These are phyloP conservation scores for Gymnocheta viridis DNA, from an alignment of 2,888 invertebrate genomes.

Conservation along the genomic window DNA sequence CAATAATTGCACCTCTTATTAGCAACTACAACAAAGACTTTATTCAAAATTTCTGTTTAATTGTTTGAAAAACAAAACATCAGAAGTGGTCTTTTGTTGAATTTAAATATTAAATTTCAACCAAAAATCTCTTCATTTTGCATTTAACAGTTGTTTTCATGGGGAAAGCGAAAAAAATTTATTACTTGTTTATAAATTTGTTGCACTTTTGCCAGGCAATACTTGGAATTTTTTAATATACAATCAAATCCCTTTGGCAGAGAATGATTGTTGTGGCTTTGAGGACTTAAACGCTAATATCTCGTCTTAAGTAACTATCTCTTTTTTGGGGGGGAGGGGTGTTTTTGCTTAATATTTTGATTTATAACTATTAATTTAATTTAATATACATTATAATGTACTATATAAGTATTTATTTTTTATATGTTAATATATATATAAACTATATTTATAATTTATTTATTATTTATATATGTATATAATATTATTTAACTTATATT, in stretches of 20 bases:
- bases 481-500: constrained; percentile 56
- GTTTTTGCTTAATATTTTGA: constrained; percentile 35
- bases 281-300: constrained; percentile 61
- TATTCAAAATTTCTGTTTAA: constrained; percentile 53
- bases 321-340: constrained; percentile 46
- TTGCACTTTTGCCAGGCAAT: constrained; percentile 32
- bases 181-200: background rate
- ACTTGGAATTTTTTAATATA: constrained; percentile 65
- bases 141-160: background rate
- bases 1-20: background rate
- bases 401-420: constrained; percentile 41
- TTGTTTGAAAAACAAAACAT: background rate
- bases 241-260: constrained; percentile 55
- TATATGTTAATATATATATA: constrained; percentile 56
- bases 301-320: constrained; percentile 60
- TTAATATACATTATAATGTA: constrained; percentile 67
- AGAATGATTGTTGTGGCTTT: constrained; percentile 58
- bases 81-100: constrained; percentile 52
- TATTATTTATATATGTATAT: constrained; percentile 51
- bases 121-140: constrained; percentile 18
- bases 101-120: constrained; percentile 13
- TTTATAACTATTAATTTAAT: constrained; percentile 58
- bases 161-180: background rate
- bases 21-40: constrained; percentile 1
- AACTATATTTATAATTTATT: constrained; percentile 59